Conservation (phyloP, 2,113 vertebrate species). For the Tachysurus vachellii region DNA sequence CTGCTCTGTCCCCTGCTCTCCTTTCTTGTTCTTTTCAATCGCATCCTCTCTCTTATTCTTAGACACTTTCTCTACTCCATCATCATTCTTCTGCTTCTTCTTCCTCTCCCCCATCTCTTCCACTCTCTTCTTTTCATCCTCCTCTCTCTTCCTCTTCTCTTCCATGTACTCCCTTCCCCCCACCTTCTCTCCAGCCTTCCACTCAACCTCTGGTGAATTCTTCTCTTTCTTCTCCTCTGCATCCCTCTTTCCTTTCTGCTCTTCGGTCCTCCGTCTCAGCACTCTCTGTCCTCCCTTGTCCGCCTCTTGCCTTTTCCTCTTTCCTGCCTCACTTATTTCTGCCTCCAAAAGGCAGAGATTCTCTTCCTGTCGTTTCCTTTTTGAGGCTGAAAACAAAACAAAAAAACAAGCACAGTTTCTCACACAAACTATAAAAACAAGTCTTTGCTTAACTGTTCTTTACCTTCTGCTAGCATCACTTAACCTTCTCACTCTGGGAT, state of each 20-base stretch:
- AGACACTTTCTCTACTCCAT: too few relatives aligned
- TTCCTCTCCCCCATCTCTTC: conserved; percentile 52
- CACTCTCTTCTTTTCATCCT: conserved; percentile 55
- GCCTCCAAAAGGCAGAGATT: neutral
- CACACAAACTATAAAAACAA: neutral
- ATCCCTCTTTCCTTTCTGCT: neutral
- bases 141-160: neutral
- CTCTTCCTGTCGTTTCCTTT: conserved; percentile 19
- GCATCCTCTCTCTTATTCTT: neutral
- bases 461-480: neutral
- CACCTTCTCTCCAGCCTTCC: conserved; percentile 57
- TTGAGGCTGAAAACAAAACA: neutral
- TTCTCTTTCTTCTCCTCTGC: neutral
- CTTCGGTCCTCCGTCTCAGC: neutral
- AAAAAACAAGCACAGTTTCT: neutral
- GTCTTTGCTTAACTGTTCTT: neutral
- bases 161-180: neutral
- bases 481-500: neutral
- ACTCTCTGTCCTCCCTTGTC: neutral
- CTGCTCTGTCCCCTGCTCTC: neutral
- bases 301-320: neutral
- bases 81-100: too few relatives aligned
- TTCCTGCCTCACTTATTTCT: neutral
- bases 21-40: too few relatives aligned
- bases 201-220: conserved; percentile 39